Evolutionary conservation across 1,140 invertebrate species (phyloP), one percentile per base, ranked within the genome.

Genomic region (Lysiphlebus fabarum): DNA sequence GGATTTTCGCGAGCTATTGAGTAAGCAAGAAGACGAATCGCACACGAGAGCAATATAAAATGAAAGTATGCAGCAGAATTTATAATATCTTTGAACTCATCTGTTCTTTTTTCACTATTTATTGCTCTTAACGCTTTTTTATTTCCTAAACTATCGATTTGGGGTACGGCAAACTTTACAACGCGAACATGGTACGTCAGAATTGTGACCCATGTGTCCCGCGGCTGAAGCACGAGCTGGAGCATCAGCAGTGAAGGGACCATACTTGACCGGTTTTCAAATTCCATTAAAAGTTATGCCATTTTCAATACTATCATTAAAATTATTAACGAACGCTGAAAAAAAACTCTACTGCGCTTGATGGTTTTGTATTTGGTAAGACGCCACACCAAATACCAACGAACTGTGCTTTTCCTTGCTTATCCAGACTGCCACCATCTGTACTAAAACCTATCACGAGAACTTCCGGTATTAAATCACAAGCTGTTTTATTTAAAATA

Each of bases 11-110:
- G n/a, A n/a, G n/a, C n/a, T n/a, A n/a, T n/a, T n/a, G n/a, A n/a
- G n/a, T n/a, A n/a, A n/a, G n/a, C n/a, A 48, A 53, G 47, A 59
- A 7, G 62, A 50, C 63, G 65, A 8, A 78, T 66, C 10, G 67
- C 61, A 40, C 74, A 62, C 58, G 70, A 72, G 0, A 81, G 58
- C 9, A 67, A 17, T 17, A 80, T 42, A 65, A 80, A 80, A 48
- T 77, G 61, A 17, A 70, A n/a, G 64, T 74, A 80, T 34, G 65
- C 6, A 7, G 63, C 58, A 41, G 67, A 41, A n/a, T 37, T 36
- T 48, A 64, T 47, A 34, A 66, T 33, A 33, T 42, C 34, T 61
- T 61, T 47, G 59, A 10, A 62, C 50, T 1, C 60, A 61, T 62
- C 4, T 3, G 55, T 63, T 50, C 63, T 14, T 9, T 37, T 7